Conservation (phyloP, 1,140 invertebrate genomes). For the Nephila pilipes region DNA sequence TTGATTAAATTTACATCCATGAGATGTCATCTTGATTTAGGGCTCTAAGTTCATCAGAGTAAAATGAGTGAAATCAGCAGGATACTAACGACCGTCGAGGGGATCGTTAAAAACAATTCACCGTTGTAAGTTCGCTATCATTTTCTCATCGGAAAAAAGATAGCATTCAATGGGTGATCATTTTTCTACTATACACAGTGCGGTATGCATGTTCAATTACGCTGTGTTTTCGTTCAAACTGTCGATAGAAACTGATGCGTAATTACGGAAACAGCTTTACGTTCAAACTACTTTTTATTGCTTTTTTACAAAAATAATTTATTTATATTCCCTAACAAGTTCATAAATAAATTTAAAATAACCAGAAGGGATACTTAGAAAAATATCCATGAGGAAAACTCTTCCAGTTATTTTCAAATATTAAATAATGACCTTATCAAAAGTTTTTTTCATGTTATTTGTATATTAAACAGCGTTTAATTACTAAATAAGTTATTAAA, state of each 20-base stretch:
- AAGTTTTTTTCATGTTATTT: no score
- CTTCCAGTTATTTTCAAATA: no score
- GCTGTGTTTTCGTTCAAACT: not conserved
- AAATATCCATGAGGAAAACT: no score
- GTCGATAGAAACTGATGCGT: not conserved
- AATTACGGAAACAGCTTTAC: not conserved
- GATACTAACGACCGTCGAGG: not conserved
- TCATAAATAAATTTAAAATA: not conserved
- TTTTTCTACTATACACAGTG: not conserved
- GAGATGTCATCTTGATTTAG: slow-evolving; percentile 45
- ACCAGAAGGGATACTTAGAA: no score
- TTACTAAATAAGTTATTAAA: no score
- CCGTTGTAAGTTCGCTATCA: not conserved
- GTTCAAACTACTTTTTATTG: no score
- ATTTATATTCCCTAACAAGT: no score
- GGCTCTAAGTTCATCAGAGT: not conserved
- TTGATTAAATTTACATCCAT: slow-evolving; percentile 62
- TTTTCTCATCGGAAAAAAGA: slow-evolving; percentile 26
- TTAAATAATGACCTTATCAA: no score
- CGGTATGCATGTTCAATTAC: no score
- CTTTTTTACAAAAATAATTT: no score
- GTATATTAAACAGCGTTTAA: no score
- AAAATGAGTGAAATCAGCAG: slow-evolving; percentile 18
- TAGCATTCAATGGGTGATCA: not conserved
- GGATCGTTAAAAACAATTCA: slow-evolving; percentile 46